A percentile compares a stretch with the other conserved stretches of the same genome.
Evolutionary conservation across 53 echinoderm and acorn worm species (phyloP).

Genomic region (Temnopleurus reevesii): DNA sequence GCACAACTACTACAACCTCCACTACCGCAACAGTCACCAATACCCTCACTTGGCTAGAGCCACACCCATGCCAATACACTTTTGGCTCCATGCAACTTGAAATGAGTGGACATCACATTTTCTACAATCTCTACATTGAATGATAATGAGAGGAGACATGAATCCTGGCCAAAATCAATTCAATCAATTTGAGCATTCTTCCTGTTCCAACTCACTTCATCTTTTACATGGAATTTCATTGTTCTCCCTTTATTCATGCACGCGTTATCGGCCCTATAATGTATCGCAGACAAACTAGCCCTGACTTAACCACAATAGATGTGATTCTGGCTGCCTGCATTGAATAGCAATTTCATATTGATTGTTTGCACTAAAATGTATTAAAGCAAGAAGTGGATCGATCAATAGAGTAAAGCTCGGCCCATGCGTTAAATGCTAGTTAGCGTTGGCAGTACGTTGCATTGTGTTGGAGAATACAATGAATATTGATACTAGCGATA

Average conservation of each 20-base stretch:
- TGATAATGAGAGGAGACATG: too few relatives aligned
- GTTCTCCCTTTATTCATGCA: not conserved
- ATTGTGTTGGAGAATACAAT: not conserved
- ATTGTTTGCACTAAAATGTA: slow-evolving; percentile 13
- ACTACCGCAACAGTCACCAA: too few relatives aligned
- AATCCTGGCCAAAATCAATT: too few relatives aligned
- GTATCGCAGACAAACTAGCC: not conserved
- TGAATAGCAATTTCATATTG: slow-evolving; percentile 2
- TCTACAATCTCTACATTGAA: too few relatives aligned
- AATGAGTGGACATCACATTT: too few relatives aligned
- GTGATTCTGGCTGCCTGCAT: not conserved
- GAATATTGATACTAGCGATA: not conserved
- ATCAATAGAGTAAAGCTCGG: slow-evolving; percentile 10
- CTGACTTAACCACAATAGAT: not conserved
- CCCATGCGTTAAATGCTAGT: slow-evolving; percentile 8
- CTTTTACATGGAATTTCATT: not conserved
- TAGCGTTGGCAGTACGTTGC: not conserved
- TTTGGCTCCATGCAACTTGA: not conserved
- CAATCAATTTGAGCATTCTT: too few relatives aligned
- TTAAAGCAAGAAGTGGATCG: not conserved
- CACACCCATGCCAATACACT: too few relatives aligned
- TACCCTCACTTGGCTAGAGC: too few relatives aligned
- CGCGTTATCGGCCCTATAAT: not conserved
- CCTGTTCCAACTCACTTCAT: not conserved
- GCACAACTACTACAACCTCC: too few relatives aligned